phyloP scores from a whole-genome alignment of 2,888 invertebrate genomes.

The Litoditis marina region DNA sequence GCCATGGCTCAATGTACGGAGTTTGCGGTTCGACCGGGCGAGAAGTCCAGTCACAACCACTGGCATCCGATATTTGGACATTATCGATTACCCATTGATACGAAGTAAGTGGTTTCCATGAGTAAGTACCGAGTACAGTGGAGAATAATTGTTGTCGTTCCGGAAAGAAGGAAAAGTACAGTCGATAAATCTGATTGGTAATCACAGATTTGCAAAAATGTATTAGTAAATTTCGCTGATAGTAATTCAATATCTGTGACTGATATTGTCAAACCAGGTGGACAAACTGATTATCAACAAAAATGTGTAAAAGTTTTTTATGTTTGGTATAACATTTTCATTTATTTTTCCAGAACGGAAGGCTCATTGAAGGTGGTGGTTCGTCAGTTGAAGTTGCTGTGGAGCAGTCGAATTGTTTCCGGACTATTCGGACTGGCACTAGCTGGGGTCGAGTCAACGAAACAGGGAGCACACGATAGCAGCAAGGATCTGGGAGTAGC shows the following conservation, averaged over 20 bases:
- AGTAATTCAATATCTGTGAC: too few species aligned
- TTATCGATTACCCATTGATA: constrained; percentile 64
- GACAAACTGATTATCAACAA: too few species aligned
- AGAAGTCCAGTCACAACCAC: constrained; percentile 65
- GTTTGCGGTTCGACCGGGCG: constrained; percentile 21
- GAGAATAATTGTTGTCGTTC: too few species aligned
- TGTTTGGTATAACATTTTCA: too few species aligned
- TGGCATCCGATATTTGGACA: constrained; percentile 92
- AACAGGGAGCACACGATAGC: not conserved
- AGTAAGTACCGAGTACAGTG: too few species aligned
- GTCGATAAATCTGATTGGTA: too few species aligned
- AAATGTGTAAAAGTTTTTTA: too few species aligned
- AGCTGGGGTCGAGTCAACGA: not conserved
- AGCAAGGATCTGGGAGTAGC: constrained; percentile 28
- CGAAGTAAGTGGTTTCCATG: constrained; percentile 49
- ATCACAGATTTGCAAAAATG: too few species aligned
- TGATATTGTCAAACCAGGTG: too few species aligned
- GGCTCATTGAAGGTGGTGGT: constrained; percentile 73
- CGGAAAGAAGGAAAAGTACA: too few species aligned
- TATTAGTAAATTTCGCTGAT: too few species aligned
- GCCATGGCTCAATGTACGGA: constrained; percentile 37
- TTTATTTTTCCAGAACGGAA: constrained; percentile 68
- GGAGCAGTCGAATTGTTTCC: constrained; percentile 65
- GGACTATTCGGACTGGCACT: constrained; percentile 14
- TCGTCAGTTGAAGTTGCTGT: constrained; percentile 73